Evolutionary conservation across 2,797 vertebrate genomes (phyloP).

Genomic region (Prunella strophiata): DNA sequence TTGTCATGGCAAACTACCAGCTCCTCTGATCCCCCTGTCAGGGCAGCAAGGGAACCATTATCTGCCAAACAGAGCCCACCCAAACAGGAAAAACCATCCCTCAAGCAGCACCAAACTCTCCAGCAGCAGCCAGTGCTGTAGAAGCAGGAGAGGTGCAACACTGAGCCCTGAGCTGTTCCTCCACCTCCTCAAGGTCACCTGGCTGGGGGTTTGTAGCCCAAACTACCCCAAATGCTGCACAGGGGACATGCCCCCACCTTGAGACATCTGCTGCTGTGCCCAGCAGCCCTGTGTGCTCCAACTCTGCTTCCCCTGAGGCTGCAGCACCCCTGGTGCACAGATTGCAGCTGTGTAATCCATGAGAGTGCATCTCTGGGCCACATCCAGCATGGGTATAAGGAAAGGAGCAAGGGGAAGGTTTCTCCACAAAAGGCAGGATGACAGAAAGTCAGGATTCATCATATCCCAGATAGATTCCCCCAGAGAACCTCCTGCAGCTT

Average conservation of each 20-base stretch:
- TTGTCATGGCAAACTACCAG: background rate
- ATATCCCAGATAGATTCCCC: rapidly evolving
- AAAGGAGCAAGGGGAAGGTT: background rate
- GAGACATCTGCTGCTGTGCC: background rate
- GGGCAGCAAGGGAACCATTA: background rate
- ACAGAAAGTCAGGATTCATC: background rate
- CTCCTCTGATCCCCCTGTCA: background rate
- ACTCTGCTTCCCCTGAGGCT: background rate
- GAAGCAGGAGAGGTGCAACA: background rate
- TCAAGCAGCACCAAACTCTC: background rate
- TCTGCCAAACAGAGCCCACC: background rate
- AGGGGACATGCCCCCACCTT: background rate
- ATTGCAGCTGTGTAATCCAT: background rate
- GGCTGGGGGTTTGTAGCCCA: background rate
- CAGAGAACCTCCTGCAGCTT: background rate
- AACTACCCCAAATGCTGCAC: background rate
- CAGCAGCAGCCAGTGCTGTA: background rate
- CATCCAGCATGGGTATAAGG: background rate
- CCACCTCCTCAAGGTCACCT: background rate
- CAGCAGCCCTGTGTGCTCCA: background rate
- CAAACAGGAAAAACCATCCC: background rate
- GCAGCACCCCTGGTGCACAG: background rate
- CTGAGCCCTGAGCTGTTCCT: background rate
- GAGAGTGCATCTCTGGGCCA: background rate
- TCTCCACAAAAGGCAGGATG: background rate